These are phyloP conservation scores for Seriola rivoliana DNA, from an alignment of 2,113 vertebrate species.

Conservation along the genomic window DNA sequence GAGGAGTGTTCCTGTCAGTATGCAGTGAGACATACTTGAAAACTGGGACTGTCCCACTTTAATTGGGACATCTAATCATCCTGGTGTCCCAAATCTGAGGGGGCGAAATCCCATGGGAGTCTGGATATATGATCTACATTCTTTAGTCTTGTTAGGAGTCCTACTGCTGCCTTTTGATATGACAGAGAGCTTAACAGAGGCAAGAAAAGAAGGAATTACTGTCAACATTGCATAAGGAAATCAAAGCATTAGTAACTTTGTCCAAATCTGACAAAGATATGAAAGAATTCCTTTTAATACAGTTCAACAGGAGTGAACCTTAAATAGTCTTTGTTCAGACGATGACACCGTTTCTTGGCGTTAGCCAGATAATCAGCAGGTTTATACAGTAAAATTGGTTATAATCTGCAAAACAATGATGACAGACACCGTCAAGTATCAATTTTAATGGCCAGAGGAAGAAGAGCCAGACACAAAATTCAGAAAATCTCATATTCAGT, in stretches of 20 bases:
- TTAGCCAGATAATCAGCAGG: background rate
- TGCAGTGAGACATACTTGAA: background rate
- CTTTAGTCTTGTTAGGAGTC: background rate
- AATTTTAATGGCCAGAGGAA: background rate
- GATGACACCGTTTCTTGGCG: background rate
- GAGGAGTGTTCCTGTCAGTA: background rate
- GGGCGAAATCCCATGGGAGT: constrained; percentile 10
- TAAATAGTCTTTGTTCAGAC: background rate
- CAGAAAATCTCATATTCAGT: background rate
- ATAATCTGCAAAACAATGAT: background rate
- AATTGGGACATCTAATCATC: constrained; percentile 28
- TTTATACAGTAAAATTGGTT: background rate
- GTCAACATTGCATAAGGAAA: background rate
- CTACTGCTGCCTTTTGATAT: background rate
- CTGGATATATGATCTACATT: constrained; percentile 14
- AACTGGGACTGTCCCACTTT: background rate
- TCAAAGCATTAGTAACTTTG: background rate
- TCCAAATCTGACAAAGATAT: background rate
- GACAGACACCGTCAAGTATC: background rate
- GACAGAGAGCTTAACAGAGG: background rate
- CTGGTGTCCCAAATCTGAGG: constrained; percentile 2
- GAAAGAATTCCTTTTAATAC: background rate
- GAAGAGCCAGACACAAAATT: background rate
- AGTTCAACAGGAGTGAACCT: background rate
- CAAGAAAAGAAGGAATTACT: background rate